Conservation (phyloP, 2,797 vertebrate species). For the Naso thynnoides region DNA sequence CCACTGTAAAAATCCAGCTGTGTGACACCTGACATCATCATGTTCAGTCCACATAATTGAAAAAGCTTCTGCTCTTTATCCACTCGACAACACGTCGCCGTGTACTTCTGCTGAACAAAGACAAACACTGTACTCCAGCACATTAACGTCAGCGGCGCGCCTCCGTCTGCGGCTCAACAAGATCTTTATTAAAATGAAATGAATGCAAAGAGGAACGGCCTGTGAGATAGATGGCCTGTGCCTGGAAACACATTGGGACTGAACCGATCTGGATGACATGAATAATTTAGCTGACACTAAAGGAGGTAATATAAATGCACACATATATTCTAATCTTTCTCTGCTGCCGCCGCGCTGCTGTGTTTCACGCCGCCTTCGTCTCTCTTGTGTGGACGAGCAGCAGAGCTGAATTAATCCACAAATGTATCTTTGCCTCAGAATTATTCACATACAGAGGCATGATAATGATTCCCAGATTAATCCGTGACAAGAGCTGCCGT, state of each 20-base stretch:
- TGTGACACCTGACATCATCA: too few species aligned
- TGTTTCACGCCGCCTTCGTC: conserved; percentile 63
- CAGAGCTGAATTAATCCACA: conserved; percentile 81
- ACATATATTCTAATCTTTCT: conserved; percentile 86
- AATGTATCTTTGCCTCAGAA: conserved; percentile 76
- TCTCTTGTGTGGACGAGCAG: conserved; percentile 63
- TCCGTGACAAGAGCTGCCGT: conserved; percentile 54
- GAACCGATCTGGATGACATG: conserved; percentile 84
- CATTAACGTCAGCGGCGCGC: neutral
- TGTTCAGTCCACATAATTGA: too few species aligned
- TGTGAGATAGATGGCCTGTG: conserved; percentile 73
- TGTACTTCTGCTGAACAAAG: too few species aligned
- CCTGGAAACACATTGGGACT: conserved; percentile 75
- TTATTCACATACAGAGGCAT: conserved; percentile 82
- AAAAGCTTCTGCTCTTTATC: too few species aligned
- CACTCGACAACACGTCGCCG: too few species aligned
- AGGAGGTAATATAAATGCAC: conserved; percentile 90
- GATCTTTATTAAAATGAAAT: conserved; percentile 84
- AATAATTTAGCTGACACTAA: conserved; percentile 87
- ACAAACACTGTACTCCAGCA: too few species aligned
- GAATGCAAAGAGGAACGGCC: conserved; percentile 47
- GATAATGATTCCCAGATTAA: conserved; percentile 85
- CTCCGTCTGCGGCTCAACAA: too few species aligned
- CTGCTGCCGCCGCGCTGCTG: conserved; percentile 67
- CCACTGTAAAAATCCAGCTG: too few species aligned